Evolutionary conservation across 2,113 vertebrate genomes (phyloP).

Genomic region (Onychostruthus taczanowskii): DNA sequence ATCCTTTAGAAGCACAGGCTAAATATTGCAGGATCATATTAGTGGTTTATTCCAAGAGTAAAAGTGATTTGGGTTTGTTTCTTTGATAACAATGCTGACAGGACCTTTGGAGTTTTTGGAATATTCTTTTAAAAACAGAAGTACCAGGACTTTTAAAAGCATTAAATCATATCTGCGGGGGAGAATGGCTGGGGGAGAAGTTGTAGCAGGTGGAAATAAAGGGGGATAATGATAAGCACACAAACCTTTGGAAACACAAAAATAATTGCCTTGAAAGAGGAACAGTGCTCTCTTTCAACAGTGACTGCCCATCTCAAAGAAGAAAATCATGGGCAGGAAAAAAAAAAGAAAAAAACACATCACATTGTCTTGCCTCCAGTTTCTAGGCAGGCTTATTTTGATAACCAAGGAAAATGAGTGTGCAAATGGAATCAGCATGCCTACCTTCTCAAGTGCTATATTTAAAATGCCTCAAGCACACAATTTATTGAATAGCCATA

Average conservation of each 20-base stretch:
- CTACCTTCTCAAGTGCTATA: background rate
- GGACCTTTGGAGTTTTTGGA: background rate
- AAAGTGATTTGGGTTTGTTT: background rate
- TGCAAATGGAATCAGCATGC: background rate
- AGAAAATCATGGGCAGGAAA: background rate
- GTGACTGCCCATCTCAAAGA: background rate
- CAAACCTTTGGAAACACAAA: background rate
- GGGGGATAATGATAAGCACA: background rate
- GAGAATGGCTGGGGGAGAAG: background rate
- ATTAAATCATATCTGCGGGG: background rate
- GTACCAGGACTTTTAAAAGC: background rate
- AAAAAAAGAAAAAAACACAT: background rate
- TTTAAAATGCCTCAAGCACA: background rate
- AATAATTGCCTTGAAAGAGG: background rate
- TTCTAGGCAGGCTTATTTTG: background rate
- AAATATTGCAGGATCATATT: background rate
- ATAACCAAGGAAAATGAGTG: background rate
- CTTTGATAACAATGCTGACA: background rate
- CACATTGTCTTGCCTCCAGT: background rate
- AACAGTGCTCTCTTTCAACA: background rate
- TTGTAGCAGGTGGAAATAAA: background rate
- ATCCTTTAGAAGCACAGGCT: background rate
- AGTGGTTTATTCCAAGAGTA: background rate
- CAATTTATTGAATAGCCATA: background rate
- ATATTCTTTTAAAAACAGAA: background rate